phyloP scores from a whole-genome alignment of 2,113 vertebrate genomes.

The Piprites chloris region DNA sequence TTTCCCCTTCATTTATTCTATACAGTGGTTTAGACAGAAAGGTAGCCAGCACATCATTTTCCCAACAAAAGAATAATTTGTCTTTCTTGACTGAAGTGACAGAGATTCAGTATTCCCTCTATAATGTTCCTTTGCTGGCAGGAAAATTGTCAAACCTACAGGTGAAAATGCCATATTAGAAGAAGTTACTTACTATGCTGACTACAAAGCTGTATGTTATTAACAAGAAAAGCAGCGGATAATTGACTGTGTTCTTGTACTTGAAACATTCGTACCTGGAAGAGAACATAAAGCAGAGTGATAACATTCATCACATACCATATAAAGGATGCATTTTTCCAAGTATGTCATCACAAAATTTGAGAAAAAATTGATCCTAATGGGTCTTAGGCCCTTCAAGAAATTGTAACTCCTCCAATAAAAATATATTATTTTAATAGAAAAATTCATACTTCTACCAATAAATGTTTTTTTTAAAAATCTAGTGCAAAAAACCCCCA shows the following conservation, averaged over 20 bases:
- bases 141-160: background rate
- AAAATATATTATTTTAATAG: background rate
- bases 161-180: background rate
- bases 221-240: slow-evolving; percentile 82
- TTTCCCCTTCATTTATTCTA: background rate
- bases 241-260: slow-evolving; percentile 84
- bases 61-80: background rate
- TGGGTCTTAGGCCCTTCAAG: background rate
- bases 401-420: background rate
- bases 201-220: slow-evolving; percentile 89
- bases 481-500: background rate
- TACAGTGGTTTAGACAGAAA: background rate
- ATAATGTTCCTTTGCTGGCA: background rate
- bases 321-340: background rate
- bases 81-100: background rate
- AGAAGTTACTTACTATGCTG: slow-evolving; percentile 85
- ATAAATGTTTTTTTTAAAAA: background rate
- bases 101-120: background rate
- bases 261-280: slow-evolving; percentile 97
- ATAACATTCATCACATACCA: background rate
- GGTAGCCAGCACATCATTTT: background rate
- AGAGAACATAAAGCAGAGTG: slow-evolving; percentile 46
- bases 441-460: background rate
- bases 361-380: background rate
- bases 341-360: background rate